These are phyloP conservation scores for Dendrolimus houi DNA, from an alignment of 2,888 invertebrate genomes.

Conservation along the genomic window DNA sequence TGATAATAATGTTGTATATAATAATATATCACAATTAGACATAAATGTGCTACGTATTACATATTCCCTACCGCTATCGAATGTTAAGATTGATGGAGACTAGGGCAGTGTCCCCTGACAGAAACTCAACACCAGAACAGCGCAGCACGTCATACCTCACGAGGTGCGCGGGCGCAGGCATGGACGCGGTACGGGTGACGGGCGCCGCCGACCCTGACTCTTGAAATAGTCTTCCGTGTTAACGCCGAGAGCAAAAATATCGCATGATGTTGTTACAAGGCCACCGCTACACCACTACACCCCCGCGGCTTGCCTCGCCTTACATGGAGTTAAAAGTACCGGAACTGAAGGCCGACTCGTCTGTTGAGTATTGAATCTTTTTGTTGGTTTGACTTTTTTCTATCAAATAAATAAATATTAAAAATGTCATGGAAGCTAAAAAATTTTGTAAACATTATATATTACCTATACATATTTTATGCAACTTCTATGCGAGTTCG, in stretches of 20 bases:
- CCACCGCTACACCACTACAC: slow-evolving; percentile 32
- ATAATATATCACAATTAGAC: no score
- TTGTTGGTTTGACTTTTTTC: no score
- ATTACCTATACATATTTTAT: no score
- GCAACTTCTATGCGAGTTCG: no score
- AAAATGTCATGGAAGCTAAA: no score
- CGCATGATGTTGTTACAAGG: slow-evolving; percentile 67
- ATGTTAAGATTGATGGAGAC: background rate
- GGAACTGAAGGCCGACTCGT: slow-evolving; percentile 1
- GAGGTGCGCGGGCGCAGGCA: slow-evolving; percentile 41
- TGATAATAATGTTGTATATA: no score
- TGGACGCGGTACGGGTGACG: slow-evolving; percentile 45
- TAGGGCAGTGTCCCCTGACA: slow-evolving; percentile 32
- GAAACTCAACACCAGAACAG: slow-evolving; percentile 51
- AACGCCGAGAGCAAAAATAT: slow-evolving; percentile 69
- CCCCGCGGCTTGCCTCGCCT: slow-evolving; percentile 32
- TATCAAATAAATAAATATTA: no score
- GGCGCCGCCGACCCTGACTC: slow-evolving; percentile 69
- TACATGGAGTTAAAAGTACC: slow-evolving; percentile 38
- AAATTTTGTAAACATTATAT: no score
- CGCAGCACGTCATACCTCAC: slow-evolving; percentile 30
- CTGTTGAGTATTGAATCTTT: background rate
- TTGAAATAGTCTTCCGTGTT: slow-evolving; percentile 77
- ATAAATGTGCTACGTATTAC: no score
- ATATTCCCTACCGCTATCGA: background rate